Conservation (phyloP, 2,888 invertebrate species). For the Drosophila nr. perissopoda region DNA sequence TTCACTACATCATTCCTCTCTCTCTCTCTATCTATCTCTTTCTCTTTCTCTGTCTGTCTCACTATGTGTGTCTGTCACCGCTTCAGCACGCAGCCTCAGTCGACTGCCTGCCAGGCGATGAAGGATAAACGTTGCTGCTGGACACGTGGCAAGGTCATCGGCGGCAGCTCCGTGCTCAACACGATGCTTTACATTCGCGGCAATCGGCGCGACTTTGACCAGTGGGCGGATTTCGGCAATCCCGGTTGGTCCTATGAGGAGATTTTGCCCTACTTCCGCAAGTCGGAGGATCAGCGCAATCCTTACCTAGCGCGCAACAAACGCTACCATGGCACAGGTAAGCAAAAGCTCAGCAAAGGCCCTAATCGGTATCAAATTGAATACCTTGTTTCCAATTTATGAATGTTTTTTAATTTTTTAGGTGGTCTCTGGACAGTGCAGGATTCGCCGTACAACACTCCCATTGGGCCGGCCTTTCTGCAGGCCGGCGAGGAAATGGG, state of each 20-base stretch:
- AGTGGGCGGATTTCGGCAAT: constrained; percentile 94
- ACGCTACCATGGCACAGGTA: constrained; percentile 90
- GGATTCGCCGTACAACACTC: constrained; percentile 87
- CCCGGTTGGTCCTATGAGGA: constrained; percentile 95
- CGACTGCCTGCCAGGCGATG: constrained; percentile 94
- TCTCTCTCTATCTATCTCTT: not conserved
- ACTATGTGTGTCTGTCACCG: not conserved
- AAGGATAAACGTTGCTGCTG: constrained; percentile 93
- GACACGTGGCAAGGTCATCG: constrained; percentile 95
- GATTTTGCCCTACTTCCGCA: constrained; percentile 92
- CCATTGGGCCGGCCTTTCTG: constrained; percentile 92
- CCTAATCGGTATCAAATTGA: not conserved
- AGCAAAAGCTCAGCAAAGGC: constrained; percentile 2
- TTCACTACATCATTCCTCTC: constrained; percentile 13
- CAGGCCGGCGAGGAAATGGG: constrained; percentile 97
- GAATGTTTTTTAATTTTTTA: constrained; percentile 64
- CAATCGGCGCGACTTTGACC: constrained; percentile 93
- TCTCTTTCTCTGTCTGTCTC: not conserved
- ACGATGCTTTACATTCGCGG: constrained; percentile 97
- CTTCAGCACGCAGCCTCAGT: constrained; percentile 92
- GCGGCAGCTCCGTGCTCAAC: constrained; percentile 94
- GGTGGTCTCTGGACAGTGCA: constrained; percentile 84
- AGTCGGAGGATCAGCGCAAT: constrained; percentile 94
- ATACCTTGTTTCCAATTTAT: not conserved
- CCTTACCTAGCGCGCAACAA: constrained; percentile 92